Evolutionary conservation across 1,140 invertebrate genomes (phyloP).

Genomic region (Colletes gigas): DNA sequence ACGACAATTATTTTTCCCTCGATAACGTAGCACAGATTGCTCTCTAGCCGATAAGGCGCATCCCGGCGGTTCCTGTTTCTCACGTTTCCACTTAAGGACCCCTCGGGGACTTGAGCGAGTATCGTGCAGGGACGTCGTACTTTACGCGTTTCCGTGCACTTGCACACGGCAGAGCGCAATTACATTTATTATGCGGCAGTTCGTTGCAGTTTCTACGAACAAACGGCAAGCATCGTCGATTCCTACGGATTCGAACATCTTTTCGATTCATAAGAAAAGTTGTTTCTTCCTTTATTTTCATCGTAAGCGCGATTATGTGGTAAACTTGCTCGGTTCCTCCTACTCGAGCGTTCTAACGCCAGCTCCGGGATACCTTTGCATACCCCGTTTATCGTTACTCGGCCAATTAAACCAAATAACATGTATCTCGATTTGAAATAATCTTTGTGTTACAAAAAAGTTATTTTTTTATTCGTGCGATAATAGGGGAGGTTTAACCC

Average conservation of each 20-base stretch:
- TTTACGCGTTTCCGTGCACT: slow-evolving; percentile 1
- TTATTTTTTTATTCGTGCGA: no score
- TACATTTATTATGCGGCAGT: not conserved
- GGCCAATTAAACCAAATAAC: no score
- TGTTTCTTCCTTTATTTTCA: no score
- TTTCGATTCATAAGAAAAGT: no score
- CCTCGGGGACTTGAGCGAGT: slow-evolving; percentile 15
- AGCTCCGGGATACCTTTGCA: no score
- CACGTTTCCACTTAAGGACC: slow-evolving; percentile 33
- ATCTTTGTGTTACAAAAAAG: no score
- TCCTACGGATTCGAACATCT: not conserved
- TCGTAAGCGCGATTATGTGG: no score
- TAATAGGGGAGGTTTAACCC: no score
- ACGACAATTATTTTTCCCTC: slow-evolving; percentile 16
- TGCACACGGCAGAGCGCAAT: not conserved
- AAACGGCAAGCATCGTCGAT: not conserved
- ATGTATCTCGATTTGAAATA: no score
- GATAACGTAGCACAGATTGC: slow-evolving; percentile 18
- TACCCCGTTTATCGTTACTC: no score
- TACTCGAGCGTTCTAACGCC: no score
- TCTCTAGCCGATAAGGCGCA: slow-evolving; percentile 13
- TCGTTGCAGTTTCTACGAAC: not conserved
- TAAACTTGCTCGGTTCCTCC: no score
- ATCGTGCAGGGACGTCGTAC: slow-evolving; percentile 8
- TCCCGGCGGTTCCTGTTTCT: slow-evolving; percentile 29